Evolutionary conservation across 2,113 vertebrate species (phyloP).

Genomic region (Paraplagusia blochii): DNA sequence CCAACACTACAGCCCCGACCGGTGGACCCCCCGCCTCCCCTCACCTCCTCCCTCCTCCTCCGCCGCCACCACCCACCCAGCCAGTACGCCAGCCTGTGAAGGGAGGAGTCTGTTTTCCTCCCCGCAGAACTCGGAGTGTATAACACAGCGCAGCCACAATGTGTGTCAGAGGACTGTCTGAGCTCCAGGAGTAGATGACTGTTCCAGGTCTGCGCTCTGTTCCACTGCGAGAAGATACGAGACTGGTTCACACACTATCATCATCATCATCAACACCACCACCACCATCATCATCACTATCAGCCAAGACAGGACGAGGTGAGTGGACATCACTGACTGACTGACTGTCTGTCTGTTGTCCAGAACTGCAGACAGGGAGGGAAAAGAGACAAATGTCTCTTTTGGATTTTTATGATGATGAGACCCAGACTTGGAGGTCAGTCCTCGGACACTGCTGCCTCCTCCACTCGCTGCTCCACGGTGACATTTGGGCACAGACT

Average conservation of each 20-base stretch:
- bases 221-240: slow-evolving; percentile 44
- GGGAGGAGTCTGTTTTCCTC: slow-evolving; percentile 64
- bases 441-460: too few species aligned
- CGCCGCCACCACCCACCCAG: slow-evolving; percentile 8
- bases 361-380: too few species aligned
- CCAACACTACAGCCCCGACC: slow-evolving; percentile 45
- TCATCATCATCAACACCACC: slow-evolving; percentile 7
- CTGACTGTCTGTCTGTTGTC: too few species aligned
- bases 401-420: too few species aligned
- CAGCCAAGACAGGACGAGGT: slow-evolving; percentile 63
- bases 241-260: slow-evolving; percentile 43
- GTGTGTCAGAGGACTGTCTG: slow-evolving; percentile 73
- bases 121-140: slow-evolving; percentile 46
- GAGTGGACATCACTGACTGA: too few species aligned
- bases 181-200: slow-evolving; percentile 69
- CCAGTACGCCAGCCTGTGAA: slow-evolving; percentile 9
- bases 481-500: slow-evolving; percentile 59
- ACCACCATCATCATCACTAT: too few species aligned
- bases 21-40: slow-evolving; percentile 19
- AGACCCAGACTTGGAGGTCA: too few species aligned
- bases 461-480: slow-evolving; percentile 33
- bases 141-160: slow-evolving; percentile 65
- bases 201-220: slow-evolving; percentile 59
- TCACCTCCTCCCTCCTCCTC: slow-evolving; percentile 10
- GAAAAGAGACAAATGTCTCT: too few species aligned